Conservation (phyloP, 2,888 invertebrate species). For the Horisme vitalbata region DNA sequence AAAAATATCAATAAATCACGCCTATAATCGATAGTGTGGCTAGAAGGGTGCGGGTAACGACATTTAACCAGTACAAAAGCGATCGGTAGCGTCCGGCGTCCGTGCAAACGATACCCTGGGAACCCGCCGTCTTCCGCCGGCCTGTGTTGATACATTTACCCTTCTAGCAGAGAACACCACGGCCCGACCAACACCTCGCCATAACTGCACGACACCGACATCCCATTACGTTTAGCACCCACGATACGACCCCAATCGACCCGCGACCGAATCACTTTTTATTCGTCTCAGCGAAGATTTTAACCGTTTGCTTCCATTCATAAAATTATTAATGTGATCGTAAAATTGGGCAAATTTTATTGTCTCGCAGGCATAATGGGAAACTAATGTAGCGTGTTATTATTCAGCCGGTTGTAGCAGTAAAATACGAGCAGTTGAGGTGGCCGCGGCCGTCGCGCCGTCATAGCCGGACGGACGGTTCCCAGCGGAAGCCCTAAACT, state of each 20-base stretch:
- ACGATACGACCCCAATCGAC: slow-evolving; percentile 67
- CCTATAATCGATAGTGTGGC: slow-evolving; percentile 26
- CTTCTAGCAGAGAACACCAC: slow-evolving; percentile 45
- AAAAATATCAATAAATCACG: slow-evolving; percentile 3
- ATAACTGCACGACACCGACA: slow-evolving; percentile 44
- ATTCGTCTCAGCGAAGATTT: slow-evolving; percentile 73
- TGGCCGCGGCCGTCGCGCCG: slow-evolving; percentile 41
- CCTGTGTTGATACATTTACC: slow-evolving; percentile 44
- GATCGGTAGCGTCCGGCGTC: slow-evolving; percentile 66
- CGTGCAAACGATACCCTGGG: slow-evolving; percentile 79
- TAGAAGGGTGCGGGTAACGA: slow-evolving; percentile 29
- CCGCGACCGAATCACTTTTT: slow-evolving; percentile 61
- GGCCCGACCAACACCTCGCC: slow-evolving; percentile 43
- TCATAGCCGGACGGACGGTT: slow-evolving; percentile 45
- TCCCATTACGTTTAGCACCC: slow-evolving; percentile 63
- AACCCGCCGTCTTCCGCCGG: slow-evolving; percentile 70
- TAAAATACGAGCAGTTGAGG: slow-evolving; percentile 76
- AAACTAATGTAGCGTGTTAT: slow-evolving; percentile 83
- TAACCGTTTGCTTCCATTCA: slow-evolving; percentile 80
- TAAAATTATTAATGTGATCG: slow-evolving; percentile 83
- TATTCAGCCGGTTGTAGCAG: slow-evolving; percentile 80
- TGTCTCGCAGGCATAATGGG: slow-evolving; percentile 82
- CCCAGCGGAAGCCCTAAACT: slow-evolving; percentile 75
- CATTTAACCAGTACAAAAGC: slow-evolving; percentile 40
- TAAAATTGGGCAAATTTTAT: slow-evolving; percentile 83